Evolutionary conservation across 2,888 invertebrate genomes (phyloP).

Genomic region (Didymodactylos carnosus): DNA sequence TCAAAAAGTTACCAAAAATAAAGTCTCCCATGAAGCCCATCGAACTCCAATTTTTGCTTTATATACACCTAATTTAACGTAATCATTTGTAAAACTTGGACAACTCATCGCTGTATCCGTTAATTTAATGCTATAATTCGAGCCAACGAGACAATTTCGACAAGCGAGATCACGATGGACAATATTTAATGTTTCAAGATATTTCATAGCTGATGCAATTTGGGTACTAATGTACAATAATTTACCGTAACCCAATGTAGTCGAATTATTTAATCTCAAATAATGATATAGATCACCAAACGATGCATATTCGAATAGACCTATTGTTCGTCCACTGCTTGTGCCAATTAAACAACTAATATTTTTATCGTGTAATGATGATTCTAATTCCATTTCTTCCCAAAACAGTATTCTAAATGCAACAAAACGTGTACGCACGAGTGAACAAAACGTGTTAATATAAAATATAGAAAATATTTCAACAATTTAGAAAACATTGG

Average conservation of each 20-base stretch:
- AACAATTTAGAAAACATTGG: background rate
- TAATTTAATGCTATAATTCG: conserved; percentile 45
- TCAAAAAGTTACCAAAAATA: conserved; percentile 41
- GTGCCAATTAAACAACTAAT: background rate
- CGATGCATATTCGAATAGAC: background rate
- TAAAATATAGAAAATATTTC: background rate
- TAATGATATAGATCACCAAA: background rate
- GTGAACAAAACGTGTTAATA: background rate
- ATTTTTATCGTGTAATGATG: background rate
- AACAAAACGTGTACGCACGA: too few species aligned
- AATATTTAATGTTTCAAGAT: conserved; percentile 58
- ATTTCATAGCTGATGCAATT: conserved; percentile 62
- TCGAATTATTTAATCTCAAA: conserved; percentile 18
- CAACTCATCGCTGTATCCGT: conserved; percentile 43
- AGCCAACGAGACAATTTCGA: conserved; percentile 58
- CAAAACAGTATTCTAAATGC: background rate
- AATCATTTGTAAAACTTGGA: conserved; percentile 39
- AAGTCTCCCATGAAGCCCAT: conserved; percentile 75
- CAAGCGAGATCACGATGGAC: conserved; percentile 62
- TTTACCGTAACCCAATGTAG: background rate
- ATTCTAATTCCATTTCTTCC: background rate
- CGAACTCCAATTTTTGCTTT: conserved; percentile 39
- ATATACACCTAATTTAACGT: conserved; percentile 43
- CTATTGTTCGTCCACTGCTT: background rate
- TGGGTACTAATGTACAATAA: background rate